These are phyloP conservation scores for Heliothis peltigera DNA, from an alignment of 2,888 invertebrate species.

Conservation along the genomic window DNA sequence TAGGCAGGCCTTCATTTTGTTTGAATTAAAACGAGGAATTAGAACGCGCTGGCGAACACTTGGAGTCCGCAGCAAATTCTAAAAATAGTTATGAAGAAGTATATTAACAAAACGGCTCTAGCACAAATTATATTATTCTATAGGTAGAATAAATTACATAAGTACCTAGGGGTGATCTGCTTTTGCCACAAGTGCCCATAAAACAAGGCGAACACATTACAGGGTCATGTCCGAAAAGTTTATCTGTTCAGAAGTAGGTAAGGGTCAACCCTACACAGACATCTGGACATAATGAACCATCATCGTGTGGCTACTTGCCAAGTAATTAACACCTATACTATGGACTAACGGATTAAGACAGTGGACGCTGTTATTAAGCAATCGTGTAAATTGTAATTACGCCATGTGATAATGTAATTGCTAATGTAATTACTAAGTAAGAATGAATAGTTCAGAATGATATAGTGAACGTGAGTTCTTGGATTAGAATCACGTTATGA, in stretches of 20 bases:
- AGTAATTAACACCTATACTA: constrained; percentile 4
- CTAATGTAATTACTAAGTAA: background rate
- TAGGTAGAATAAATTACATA: constrained; percentile 35
- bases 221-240: constrained; percentile 25
- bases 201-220: constrained; percentile 38
- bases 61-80: background rate
- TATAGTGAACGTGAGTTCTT: too few species aligned
- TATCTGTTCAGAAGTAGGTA: constrained; percentile 40
- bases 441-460: background rate
- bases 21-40: too few species aligned
- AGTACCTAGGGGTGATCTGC: constrained; percentile 21
- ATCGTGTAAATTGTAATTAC: background rate
- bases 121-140: constrained; percentile 24
- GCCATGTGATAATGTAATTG: background rate
- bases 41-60: too few species aligned
- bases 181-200: constrained; percentile 39
- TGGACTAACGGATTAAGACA: background rate
- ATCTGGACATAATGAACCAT: constrained; percentile 18
- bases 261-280: constrained; percentile 16
- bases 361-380: background rate
- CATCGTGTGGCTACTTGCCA: constrained; percentile 2
- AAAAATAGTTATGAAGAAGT: too few species aligned
- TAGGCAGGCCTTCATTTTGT: too few species aligned
- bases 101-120: too few species aligned
- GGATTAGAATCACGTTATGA: too few species aligned